Evolutionary conservation across 2,113 vertebrate species (phyloP).

Genomic region (Equus przewalskii): DNA sequence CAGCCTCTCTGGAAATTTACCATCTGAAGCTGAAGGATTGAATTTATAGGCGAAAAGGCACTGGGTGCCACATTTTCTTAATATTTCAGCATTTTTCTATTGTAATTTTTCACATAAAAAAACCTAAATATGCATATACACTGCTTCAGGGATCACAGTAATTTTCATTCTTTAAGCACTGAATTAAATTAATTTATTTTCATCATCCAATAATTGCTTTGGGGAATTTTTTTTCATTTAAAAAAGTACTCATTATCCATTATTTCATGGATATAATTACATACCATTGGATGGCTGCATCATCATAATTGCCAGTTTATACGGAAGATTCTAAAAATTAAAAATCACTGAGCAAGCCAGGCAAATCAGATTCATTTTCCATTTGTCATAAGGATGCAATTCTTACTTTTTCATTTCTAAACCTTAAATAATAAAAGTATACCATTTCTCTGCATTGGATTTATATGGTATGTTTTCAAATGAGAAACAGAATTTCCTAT

Average conservation of each 20-base stretch:
- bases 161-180: conserved; percentile 64
- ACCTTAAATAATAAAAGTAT: conserved; percentile 20
- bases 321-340: conserved; percentile 68
- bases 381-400: conserved; percentile 62
- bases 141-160: neutral
- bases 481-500: neutral
- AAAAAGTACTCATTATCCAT: conserved; percentile 65
- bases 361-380: conserved; percentile 58
- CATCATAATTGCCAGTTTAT: conserved; percentile 70
- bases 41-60: conserved; percentile 43
- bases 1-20: conserved; percentile 23
- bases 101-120: conserved; percentile 49
- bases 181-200: conserved; percentile 76
- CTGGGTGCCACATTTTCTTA: conserved; percentile 34
- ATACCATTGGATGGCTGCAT: conserved; percentile 24
- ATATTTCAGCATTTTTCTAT: conserved; percentile 49
- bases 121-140: neutral
- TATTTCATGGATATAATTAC: conserved; percentile 64
- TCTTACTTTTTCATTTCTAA: conserved; percentile 62
- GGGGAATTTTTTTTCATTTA: conserved; percentile 13
- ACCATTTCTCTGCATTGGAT: neutral
- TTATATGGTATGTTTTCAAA: neutral
- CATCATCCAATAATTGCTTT: conserved; percentile 49
- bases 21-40: neutral
- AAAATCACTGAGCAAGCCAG: conserved; percentile 58